A percentile compares a stretch with the other conserved stretches of the same genome.
phyloP scores from a whole-genome alignment of 2,888 invertebrate genomes.

The Chloroclystis v-ata region DNA sequence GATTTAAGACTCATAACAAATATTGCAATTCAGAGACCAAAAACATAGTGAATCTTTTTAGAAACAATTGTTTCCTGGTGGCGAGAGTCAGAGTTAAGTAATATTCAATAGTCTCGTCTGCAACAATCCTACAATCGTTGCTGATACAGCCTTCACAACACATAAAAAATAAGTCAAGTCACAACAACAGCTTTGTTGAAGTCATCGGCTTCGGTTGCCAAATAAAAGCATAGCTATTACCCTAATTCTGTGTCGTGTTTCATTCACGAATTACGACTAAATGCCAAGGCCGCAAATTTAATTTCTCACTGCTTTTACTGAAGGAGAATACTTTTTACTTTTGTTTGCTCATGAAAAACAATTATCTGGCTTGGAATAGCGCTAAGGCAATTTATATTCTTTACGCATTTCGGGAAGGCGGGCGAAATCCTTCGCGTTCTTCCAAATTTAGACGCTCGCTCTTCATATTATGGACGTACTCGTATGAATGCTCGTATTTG shows the following conservation, averaged over 20 bases:
- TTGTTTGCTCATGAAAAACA: conserved; percentile 18
- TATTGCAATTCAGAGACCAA: too few relatives aligned
- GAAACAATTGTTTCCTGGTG: too few relatives aligned
- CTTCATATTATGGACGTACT: neutral
- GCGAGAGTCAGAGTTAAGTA: too few relatives aligned
- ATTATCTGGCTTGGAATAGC: conserved; percentile 14
- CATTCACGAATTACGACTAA: conserved; percentile 26
- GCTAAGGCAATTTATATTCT: conserved; percentile 15
- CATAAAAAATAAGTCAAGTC: conserved; percentile 21
- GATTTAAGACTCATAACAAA: too few relatives aligned
- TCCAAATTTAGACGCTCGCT: conserved; percentile 1
- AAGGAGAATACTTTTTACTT: conserved; percentile 16
- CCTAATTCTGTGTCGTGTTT: conserved; percentile 22
- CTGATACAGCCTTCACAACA: conserved; percentile 25
- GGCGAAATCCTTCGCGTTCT: neutral
- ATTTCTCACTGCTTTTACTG: conserved; percentile 18
- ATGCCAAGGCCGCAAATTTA: conserved; percentile 23
- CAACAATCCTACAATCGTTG: neutral
- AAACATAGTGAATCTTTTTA: too few relatives aligned
- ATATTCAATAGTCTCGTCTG: too few relatives aligned
- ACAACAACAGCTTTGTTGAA: conserved; percentile 11
- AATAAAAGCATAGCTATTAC: conserved; percentile 17
- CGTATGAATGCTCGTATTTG: neutral
- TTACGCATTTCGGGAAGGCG: conserved; percentile 8
- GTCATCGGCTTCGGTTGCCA: conserved; percentile 8